Conservation (phyloP, 2,113 vertebrate species). For the Baryphthengus martii region DNA sequence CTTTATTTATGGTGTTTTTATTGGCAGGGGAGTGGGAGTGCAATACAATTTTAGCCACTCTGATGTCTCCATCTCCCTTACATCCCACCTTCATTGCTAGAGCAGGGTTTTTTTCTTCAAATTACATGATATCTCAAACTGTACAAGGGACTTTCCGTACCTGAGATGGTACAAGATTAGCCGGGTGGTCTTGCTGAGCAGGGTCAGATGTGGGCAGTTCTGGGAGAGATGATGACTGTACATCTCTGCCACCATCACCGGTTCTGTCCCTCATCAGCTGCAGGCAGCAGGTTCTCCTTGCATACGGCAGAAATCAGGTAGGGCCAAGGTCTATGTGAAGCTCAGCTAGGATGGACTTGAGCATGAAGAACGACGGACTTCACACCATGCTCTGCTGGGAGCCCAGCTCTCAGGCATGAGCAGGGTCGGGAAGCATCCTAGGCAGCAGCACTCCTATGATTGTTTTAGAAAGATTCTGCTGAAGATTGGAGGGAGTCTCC, state of each 20-base stretch:
- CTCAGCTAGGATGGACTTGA: neutral
- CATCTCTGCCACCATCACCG: neutral
- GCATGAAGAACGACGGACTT: fast-evolving
- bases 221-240: neutral
- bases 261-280: neutral
- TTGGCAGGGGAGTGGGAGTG: slow-evolving; percentile 69
- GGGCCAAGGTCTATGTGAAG: neutral
- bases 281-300: neutral
- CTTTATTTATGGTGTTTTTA: slow-evolving; percentile 68
- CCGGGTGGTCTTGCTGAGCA: neutral
- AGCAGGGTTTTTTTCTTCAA: neutral
- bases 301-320: neutral
- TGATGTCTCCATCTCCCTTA: slow-evolving; percentile 57
- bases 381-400: neutral
- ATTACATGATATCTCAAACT: neutral
- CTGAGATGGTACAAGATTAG: neutral
- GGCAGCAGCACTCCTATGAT: neutral
- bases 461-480: neutral
- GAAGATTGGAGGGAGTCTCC: neutral
- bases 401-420: neutral
- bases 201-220: neutral
- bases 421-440: neutral
- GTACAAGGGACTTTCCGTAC: neutral
- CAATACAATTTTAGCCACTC: slow-evolving; percentile 67
- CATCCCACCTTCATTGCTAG: slow-evolving; percentile 56